These are phyloP conservation scores for Apamea epomidion DNA, from an alignment of 2,888 invertebrate genomes.

Conservation along the genomic window DNA sequence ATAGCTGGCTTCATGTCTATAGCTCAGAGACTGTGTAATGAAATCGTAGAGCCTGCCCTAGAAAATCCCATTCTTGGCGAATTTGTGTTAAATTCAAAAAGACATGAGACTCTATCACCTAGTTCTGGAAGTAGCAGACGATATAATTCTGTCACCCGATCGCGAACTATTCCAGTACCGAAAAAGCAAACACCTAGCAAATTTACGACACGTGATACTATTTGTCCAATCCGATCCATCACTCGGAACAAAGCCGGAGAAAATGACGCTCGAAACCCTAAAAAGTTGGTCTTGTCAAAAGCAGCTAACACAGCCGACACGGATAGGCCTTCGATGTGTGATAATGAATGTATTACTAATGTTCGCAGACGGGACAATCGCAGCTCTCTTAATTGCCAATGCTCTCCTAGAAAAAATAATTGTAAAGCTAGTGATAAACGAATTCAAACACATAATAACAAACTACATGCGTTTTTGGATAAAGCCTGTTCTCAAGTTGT, in stretches of 20 bases:
- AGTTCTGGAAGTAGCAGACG: slow-evolving; percentile 40
- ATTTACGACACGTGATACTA: slow-evolving; percentile 62
- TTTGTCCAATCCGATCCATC: slow-evolving; percentile 53
- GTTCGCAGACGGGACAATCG: slow-evolving; percentile 73
- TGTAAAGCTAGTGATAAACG: slow-evolving; percentile 67
- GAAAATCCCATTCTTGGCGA: slow-evolving; percentile 46
- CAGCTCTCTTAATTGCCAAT: slow-evolving; percentile 68
- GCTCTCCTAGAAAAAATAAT: slow-evolving; percentile 53
- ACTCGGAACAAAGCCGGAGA: slow-evolving; percentile 70
- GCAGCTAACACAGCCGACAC: slow-evolving; percentile 72
- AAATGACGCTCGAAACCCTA: slow-evolving; percentile 52
- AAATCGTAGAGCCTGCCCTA: slow-evolving; percentile 76
- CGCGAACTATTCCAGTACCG: slow-evolving; percentile 69
- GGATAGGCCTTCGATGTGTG: slow-evolving; percentile 71
- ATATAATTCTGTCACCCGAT: slow-evolving; percentile 65
- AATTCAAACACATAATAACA: slow-evolving; percentile 70
- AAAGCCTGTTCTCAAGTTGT: slow-evolving; percentile 75
- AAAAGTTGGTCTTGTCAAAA: slow-evolving; percentile 62
- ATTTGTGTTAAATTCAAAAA: slow-evolving; percentile 17
- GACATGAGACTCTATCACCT: slow-evolving; percentile 27
- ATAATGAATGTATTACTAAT: slow-evolving; percentile 76
- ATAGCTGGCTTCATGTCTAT: slow-evolving; percentile 71
- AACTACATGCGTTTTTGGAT: slow-evolving; percentile 65
- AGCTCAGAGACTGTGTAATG: slow-evolving; percentile 78
- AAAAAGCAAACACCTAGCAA: slow-evolving; percentile 73